These are phyloP conservation scores for Euzophera pinguis DNA, from an alignment of 2,888 invertebrate species.

Conservation along the genomic window DNA sequence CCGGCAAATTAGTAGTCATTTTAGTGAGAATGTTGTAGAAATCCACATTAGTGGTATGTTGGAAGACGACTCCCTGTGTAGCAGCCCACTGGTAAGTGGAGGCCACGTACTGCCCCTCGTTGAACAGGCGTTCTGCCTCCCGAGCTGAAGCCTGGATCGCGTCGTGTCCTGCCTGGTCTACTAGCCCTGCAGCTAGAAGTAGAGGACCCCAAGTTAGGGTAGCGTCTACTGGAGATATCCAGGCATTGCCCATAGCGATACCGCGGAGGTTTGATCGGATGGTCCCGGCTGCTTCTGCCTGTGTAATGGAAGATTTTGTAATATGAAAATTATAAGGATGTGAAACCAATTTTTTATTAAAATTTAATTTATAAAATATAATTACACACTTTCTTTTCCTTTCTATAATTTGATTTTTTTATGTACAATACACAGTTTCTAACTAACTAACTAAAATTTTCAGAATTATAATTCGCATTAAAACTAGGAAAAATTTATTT, in stretches of 20 bases:
- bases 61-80: constrained; percentile 82
- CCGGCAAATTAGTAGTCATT: constrained; percentile 35
- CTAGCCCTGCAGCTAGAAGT: constrained; percentile 85
- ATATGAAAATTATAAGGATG: constrained; percentile 18
- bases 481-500: too few species aligned
- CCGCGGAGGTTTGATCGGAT: constrained; percentile 87
- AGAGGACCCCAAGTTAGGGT: constrained; percentile 91
- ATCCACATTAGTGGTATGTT: constrained; percentile 83
- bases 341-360: too few species aligned
- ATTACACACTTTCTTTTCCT: too few species aligned
- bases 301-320: neutral
- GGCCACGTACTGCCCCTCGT: constrained; percentile 74
- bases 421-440: too few species aligned
- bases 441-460: too few species aligned
- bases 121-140: constrained; percentile 76
- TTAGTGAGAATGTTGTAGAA: constrained; percentile 89
- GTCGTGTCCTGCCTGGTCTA: constrained; percentile 83
- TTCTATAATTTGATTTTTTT: too few species aligned
- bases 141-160: constrained; percentile 79
- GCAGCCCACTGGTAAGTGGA: constrained; percentile 83
- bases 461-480: too few species aligned
- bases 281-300: constrained; percentile 82
- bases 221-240: constrained; percentile 93
- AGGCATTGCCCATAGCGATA: constrained; percentile 91
- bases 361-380: too few species aligned